Evolutionary conservation across 2,888 invertebrate species (phyloP).

Genomic region (Cremastinae sp.): DNA sequence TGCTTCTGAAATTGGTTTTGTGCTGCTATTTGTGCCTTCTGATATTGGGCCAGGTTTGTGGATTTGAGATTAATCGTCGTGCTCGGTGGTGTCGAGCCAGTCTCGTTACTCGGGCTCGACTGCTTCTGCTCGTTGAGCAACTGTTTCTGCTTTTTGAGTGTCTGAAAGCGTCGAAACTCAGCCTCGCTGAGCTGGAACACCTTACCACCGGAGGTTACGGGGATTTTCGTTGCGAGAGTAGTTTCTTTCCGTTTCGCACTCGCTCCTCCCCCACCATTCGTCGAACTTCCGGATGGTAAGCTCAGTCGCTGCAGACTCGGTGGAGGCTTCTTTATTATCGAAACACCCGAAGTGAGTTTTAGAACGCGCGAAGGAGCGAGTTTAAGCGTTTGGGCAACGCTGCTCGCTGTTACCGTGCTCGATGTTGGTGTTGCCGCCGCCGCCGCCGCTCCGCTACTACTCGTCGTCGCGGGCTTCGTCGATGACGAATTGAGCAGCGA

Average conservation of each 20-base stretch:
- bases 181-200: constrained; percentile 90
- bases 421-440: constrained; percentile 26
- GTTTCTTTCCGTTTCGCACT: constrained; percentile 75
- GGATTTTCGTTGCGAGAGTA: constrained; percentile 82
- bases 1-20: constrained; percentile 77
- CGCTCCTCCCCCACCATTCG: constrained; percentile 29
- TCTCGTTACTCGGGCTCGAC: constrained; percentile 49
- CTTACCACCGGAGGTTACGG: constrained; percentile 86
- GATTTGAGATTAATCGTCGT: constrained; percentile 58
- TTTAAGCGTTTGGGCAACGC: constrained; percentile 25
- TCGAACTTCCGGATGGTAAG: constrained; percentile 67
- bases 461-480: constrained; percentile 8
- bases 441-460: constrained; percentile 26
- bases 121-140: constrained; percentile 76
- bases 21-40: constrained; percentile 71
- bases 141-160: constrained; percentile 81
- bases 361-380: constrained; percentile 68
- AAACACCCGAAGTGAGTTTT: constrained; percentile 76
- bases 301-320: constrained; percentile 75
- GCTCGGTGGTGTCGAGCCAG: constrained; percentile 39
- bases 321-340: constrained; percentile 78
- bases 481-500: constrained; percentile 43
- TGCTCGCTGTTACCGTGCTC: constrained; percentile 23
- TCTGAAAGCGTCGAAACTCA: constrained; percentile 87
- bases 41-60: constrained; percentile 61